Conservation (phyloP, 2,888 invertebrate genomes). For the Gymnocheta viridis region DNA sequence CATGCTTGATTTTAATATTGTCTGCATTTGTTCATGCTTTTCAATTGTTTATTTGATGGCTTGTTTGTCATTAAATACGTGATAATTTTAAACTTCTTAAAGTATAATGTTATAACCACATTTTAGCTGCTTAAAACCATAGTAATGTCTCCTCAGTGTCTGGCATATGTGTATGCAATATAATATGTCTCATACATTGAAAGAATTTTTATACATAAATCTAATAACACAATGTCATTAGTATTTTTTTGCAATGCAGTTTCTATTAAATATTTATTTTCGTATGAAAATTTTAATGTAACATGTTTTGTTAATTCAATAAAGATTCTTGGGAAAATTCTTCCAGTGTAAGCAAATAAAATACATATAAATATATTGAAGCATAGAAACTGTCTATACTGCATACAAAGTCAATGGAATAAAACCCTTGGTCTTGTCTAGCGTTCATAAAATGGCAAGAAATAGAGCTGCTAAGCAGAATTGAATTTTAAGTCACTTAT, state of each 20-base stretch:
- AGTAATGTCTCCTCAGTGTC: slow-evolving; percentile 57
- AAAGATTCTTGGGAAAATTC: neutral
- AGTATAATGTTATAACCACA: slow-evolving; percentile 41
- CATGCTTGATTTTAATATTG: neutral
- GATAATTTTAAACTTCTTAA: slow-evolving; percentile 15
- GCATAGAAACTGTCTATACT: neutral
- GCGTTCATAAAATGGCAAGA: neutral
- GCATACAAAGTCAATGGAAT: neutral
- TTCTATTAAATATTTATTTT: too few species aligned
- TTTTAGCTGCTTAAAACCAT: slow-evolving; percentile 53
- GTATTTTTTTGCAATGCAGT: too few species aligned
- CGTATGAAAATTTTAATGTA: too few species aligned
- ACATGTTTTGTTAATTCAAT: too few species aligned
- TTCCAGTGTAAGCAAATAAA: neutral
- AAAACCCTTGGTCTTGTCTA: neutral
- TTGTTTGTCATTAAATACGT: neutral
- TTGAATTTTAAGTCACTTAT: neutral
- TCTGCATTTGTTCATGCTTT: neutral
- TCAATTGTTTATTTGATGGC: neutral
- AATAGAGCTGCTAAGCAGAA: neutral
- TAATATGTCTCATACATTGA: neutral
- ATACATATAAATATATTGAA: neutral
- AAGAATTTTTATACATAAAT: neutral
- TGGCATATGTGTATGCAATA: slow-evolving; percentile 7
- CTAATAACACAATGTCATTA: neutral